Conservation (phyloP, 2,113 vertebrate genomes). For the Hemiscyllium ocellatum region DNA sequence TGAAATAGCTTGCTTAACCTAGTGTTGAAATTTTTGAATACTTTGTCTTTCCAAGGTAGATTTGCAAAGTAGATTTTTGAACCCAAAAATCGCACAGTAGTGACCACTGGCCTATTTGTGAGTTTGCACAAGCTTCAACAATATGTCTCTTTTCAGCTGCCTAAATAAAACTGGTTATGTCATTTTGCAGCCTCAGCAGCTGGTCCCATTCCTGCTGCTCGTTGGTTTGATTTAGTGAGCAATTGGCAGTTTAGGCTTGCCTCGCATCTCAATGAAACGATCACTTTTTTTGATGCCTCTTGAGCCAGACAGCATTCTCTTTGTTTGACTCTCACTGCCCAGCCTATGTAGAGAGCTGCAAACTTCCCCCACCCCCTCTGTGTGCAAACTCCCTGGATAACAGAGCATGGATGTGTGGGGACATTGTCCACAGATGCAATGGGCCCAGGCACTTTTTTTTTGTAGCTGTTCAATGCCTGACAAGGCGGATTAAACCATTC, state of each 20-base stretch:
- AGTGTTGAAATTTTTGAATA: not conserved
- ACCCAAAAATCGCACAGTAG: too few relatives aligned
- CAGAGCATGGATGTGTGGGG: conserved; percentile 43
- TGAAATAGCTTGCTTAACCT: not conserved
- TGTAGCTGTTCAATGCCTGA: not conserved
- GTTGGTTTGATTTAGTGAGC: conserved; percentile 60
- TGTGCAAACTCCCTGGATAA: conserved; percentile 39
- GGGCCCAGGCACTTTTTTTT: conserved; percentile 31
- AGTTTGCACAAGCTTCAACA: not conserved
- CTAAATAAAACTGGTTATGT: not conserved
- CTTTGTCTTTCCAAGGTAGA: not conserved
- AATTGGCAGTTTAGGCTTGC: conserved; percentile 61
- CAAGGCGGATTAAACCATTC: conserved; percentile 39
- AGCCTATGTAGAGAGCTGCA: conserved; percentile 45
- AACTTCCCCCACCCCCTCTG: conserved; percentile 43
- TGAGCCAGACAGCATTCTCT: conserved; percentile 66
- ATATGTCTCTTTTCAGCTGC: not conserved
- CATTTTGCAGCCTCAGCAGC: not conserved
- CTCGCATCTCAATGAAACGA: conserved; percentile 76
- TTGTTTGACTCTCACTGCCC: conserved; percentile 66
- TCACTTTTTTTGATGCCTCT: conserved; percentile 59
- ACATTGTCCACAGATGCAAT: conserved; percentile 50
- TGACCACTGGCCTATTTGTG: not conserved
- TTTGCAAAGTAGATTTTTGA: not conserved
- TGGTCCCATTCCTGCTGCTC: not conserved